Conservation (phyloP, 1,140 invertebrate species). For the Trachymyrmex cornetzi region DNA sequence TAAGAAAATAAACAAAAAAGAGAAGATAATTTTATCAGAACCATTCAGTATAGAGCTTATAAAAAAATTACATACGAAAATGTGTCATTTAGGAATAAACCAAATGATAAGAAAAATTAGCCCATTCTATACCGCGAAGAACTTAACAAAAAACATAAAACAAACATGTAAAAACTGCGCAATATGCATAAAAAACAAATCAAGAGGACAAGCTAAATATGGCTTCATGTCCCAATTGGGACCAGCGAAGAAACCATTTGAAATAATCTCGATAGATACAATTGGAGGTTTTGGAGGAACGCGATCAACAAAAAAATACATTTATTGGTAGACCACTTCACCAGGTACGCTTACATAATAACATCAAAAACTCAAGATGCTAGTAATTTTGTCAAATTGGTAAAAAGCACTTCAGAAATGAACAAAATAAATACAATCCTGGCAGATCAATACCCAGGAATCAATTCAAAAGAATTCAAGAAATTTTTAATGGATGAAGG, state of each 20-base stretch:
- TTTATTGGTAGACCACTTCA: background rate
- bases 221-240: background rate
- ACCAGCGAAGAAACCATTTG: background rate
- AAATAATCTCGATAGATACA: background rate
- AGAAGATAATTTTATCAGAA: conserved; percentile 41
- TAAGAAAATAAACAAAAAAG: conserved; percentile 6
- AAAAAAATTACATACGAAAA: background rate
- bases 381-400: background rate
- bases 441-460: background rate
- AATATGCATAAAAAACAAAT: too few species aligned
- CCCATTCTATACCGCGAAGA: background rate
- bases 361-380: background rate
- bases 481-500: background rate
- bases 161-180: background rate
- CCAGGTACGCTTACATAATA: background rate
- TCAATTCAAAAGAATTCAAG: background rate
- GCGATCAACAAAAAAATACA: background rate
- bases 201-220: background rate
- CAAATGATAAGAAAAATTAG: background rate
- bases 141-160: background rate
- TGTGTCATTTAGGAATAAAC: conserved; percentile 19
- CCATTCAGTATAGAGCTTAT: background rate
- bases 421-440: background rate
- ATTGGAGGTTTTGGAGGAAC: background rate
- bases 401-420: background rate